These are phyloP conservation scores for Eupristina koningsbergeri DNA, from an alignment of 1,140 invertebrate species.

Conservation along the genomic window DNA sequence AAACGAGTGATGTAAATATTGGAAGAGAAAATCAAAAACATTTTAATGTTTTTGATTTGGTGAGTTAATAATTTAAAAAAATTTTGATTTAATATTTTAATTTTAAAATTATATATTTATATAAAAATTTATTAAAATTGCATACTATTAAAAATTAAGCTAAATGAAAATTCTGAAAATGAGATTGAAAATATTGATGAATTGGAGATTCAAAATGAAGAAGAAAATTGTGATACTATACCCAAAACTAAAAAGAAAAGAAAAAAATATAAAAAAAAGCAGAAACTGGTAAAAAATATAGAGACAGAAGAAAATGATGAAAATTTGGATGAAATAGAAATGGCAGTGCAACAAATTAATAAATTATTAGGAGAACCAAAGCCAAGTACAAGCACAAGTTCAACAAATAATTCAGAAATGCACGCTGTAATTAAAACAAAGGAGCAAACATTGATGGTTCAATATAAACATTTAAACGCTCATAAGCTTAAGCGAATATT, in stretches of 20 bases:
- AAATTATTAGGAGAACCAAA: conserved; percentile 78
- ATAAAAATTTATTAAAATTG: background rate
- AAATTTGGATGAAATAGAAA: conserved; percentile 82
- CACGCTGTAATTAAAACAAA: conserved; percentile 59
- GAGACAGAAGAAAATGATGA: conserved; percentile 74
- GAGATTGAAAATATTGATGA: conserved; percentile 18
- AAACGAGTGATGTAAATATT: conserved; percentile 11
- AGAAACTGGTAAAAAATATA: conserved; percentile 63
- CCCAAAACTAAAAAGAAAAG: conserved; percentile 72
- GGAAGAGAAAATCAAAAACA: conserved; percentile 28
- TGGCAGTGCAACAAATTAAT: conserved; percentile 82
- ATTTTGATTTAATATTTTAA: too few relatives aligned
- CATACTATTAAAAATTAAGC: conserved; percentile 29
- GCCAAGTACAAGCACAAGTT: conserved; percentile 60
- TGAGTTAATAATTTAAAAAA: conserved; percentile 29
- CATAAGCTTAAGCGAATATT: conserved; percentile 89
- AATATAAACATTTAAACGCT: conserved; percentile 85
- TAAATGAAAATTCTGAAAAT: conserved; percentile 45
- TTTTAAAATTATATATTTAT: too few relatives aligned
- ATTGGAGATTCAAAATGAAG: conserved; percentile 16
- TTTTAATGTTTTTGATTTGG: conserved; percentile 50
- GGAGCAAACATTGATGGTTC: conserved; percentile 77
- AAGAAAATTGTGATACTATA: background rate
- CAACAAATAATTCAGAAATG: conserved; percentile 57
- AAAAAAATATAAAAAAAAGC: conserved; percentile 75